These are phyloP conservation scores for Ardeotis arabs DNA, from an alignment of 2,113 vertebrate genomes.

Conservation along the genomic window DNA sequence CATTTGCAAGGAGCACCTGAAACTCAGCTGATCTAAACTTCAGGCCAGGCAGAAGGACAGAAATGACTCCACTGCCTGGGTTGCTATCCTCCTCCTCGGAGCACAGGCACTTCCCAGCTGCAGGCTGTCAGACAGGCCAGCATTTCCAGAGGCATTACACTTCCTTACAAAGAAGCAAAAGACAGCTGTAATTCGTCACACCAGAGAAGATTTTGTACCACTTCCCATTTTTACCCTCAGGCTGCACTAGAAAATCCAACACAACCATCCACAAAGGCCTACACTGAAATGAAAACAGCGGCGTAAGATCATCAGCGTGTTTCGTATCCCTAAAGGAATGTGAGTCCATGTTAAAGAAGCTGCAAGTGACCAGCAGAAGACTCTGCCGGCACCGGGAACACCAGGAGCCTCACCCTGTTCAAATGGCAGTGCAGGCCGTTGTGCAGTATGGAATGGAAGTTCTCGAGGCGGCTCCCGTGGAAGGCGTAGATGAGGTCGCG, in stretches of 20 bases:
- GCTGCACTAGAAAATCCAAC: background rate
- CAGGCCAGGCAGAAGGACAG: background rate
- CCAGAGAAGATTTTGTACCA: background rate
- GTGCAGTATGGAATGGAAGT: conserved; percentile 98
- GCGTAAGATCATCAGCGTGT: background rate
- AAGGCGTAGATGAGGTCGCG: conserved; percentile 92
- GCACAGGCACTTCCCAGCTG: background rate
- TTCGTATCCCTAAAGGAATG: background rate
- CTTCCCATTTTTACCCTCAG: background rate
- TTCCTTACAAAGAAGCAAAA: background rate
- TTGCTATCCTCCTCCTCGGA: background rate
- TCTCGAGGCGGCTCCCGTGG: conserved; percentile 95
- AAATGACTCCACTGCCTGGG: background rate
- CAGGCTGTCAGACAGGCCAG: background rate
- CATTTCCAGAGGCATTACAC: background rate
- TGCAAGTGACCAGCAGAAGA: background rate
- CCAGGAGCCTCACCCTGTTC: conserved; percentile 85
- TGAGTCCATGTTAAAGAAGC: background rate
- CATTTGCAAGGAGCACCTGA: background rate
- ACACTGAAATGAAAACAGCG: background rate
- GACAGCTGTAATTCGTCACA: background rate
- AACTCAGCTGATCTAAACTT: background rate
- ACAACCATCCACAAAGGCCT: background rate
- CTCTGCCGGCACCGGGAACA: background rate
- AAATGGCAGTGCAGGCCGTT: conserved; percentile 96